Evolutionary conservation across 2,113 vertebrate genomes (phyloP).

Genomic region (Vidua macroura): DNA sequence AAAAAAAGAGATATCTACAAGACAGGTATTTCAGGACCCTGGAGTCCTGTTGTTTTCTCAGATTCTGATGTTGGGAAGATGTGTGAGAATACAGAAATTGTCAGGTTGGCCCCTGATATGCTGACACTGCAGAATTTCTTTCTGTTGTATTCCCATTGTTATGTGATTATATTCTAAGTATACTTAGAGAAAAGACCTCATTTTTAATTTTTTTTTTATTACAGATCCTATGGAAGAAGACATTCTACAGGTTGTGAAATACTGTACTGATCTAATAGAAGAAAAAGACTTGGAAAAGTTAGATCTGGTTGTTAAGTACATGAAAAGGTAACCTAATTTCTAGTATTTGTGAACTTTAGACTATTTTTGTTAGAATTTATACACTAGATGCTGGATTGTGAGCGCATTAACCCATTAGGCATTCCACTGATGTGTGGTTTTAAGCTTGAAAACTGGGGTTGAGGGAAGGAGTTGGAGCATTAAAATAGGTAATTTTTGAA

Average conservation of each 20-base stretch:
- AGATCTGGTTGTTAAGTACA: slow-evolving; percentile 96
- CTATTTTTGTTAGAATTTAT: not conserved
- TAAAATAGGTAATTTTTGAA: not conserved
- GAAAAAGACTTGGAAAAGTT: slow-evolving; percentile 96
- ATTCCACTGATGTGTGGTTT: not conserved
- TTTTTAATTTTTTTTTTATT: not conserved
- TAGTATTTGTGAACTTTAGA: not conserved
- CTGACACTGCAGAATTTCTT: not conserved
- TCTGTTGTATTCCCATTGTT: not conserved
- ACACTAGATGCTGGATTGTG: not conserved
- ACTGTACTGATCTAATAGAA: slow-evolving; percentile 96
- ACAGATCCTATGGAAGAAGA: slow-evolving; percentile 99
- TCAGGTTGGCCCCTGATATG: not conserved
- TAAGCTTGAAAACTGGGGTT: not conserved
- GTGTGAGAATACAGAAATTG: not conserved
- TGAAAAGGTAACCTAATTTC: slow-evolving; percentile 84
- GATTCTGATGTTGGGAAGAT: not conserved
- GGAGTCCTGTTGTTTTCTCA: not conserved
- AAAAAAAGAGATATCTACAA: not conserved
- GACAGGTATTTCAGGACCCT: not conserved
- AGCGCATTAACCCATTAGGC: not conserved
- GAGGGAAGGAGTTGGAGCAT: not conserved
- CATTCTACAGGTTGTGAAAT: slow-evolving; percentile 95
- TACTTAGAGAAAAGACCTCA: not conserved
- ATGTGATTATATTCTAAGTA: not conserved